A percentile compares a stretch with the other conserved stretches of the same genome.
Evolutionary conservation across 2,888 invertebrate species (phyloP).

Genomic region (Petrolisthes manimaculis): DNA sequence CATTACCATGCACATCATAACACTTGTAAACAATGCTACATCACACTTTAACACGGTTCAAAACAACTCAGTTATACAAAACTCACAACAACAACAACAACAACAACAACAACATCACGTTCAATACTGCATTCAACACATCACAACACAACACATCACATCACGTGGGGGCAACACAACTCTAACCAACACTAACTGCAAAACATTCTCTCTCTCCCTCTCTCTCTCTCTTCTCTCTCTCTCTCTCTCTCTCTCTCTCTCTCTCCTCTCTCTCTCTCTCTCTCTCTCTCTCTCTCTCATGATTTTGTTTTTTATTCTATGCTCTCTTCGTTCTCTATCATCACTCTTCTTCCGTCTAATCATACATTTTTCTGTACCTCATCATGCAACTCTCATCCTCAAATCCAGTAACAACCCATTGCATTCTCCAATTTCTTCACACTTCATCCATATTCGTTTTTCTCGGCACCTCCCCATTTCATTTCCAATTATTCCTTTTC

Average conservation of each 20-base stretch:
- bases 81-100: neutral
- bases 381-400: too few relatives aligned
- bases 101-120: neutral
- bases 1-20: too few relatives aligned
- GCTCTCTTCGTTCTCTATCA: neutral
- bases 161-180: too few relatives aligned
- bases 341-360: neutral
- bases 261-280: slow-evolving; percentile 28
- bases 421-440: too few relatives aligned
- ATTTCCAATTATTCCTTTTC: neutral
- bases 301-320: neutral
- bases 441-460: too few relatives aligned
- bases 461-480: too few relatives aligned
- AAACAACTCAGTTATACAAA: neutral
- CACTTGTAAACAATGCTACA: too few relatives aligned
- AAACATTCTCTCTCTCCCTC: neutral
- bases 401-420: too few relatives aligned
- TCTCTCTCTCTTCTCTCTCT: slow-evolving; percentile 25
- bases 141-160: too few relatives aligned
- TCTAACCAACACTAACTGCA: too few relatives aligned
- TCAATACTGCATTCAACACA: neutral
- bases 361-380: neutral
- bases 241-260: slow-evolving; percentile 28
- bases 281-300: slow-evolving; percentile 22
- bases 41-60: too few relatives aligned